Percentiles rank a stretch among this genome's conserved stretches.
These are phyloP conservation scores for Microtus oregoni DNA, from an alignment of 2,113 vertebrate genomes.

Conservation along the genomic window DNA sequence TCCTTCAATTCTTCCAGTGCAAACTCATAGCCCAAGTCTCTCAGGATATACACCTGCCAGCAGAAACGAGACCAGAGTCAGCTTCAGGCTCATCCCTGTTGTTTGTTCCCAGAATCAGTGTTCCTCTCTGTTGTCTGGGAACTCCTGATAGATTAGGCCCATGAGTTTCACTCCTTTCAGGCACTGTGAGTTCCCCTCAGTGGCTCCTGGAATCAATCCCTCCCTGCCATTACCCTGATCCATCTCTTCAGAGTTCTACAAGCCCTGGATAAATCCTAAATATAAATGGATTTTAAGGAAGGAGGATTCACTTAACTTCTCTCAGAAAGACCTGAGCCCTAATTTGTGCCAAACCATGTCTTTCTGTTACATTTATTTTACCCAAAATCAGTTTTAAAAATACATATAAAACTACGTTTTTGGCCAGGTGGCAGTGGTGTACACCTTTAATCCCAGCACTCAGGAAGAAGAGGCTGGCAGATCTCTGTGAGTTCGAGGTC, in stretches of 20 bases:
- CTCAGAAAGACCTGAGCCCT: not conserved
- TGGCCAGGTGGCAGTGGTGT: too few species aligned
- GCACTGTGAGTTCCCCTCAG: not conserved
- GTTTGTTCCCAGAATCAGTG: not conserved
- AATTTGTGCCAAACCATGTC: not conserved
- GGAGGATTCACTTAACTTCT: not conserved
- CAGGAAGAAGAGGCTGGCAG: too few species aligned
- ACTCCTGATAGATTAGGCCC: not conserved
- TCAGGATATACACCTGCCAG: not conserved
- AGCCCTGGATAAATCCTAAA: not conserved
- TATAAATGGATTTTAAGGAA: not conserved
- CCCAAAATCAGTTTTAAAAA: slow-evolving; percentile 8
- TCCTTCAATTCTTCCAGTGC: not conserved
- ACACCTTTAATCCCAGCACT: too few species aligned
- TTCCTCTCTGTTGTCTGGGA: not conserved
- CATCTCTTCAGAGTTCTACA: not conserved
- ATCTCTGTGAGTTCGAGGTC: too few species aligned
- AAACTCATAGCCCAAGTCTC: not conserved
- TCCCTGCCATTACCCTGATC: not conserved
- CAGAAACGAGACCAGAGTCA: not conserved
- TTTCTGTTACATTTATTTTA: not conserved
- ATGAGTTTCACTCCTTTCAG: not conserved
- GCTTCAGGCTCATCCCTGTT: not conserved
- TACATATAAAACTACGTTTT: not conserved
- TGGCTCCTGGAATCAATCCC: not conserved